phyloP scores from a whole-genome alignment of 2,113 vertebrate species.

The Cebus imitator region DNA sequence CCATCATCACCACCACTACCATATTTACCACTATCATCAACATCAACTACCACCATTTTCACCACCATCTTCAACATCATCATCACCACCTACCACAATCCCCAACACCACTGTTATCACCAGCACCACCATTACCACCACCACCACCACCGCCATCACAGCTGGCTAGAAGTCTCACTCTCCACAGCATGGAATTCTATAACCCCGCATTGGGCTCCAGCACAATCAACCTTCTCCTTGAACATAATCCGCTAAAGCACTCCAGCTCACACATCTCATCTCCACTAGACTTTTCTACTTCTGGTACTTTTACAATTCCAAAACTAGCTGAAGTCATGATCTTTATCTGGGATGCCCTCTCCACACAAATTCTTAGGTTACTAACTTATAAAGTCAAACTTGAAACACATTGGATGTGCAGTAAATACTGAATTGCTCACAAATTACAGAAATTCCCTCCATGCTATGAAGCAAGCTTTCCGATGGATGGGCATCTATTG shows the following conservation, averaged over 20 bases:
- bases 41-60: fast-evolving
- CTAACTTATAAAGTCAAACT: not conserved
- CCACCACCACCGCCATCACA: not conserved
- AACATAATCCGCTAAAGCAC: too few relatives aligned
- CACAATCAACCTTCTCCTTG: not conserved
- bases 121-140: not conserved
- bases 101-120: fast-evolving
- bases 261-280: not conserved
- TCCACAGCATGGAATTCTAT: not conserved
- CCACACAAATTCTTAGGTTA: not conserved
- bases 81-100: fast-evolving
- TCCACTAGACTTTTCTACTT: not conserved
- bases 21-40: not conserved
- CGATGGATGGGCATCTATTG: not conserved
- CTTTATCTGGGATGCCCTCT: not conserved
- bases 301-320: not conserved
- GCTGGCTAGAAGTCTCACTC: not conserved
- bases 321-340: not conserved
- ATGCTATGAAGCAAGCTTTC: not conserved
- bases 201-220: fast-evolving
- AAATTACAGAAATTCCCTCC: not conserved
- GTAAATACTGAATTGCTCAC: not conserved
- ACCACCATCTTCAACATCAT: fast-evolving
- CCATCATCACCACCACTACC: fast-evolving
- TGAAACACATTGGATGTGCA: fast-evolving